Evolutionary conservation across 2,113 vertebrate genomes (phyloP).

Genomic region (Todiramphus chloris): DNA sequence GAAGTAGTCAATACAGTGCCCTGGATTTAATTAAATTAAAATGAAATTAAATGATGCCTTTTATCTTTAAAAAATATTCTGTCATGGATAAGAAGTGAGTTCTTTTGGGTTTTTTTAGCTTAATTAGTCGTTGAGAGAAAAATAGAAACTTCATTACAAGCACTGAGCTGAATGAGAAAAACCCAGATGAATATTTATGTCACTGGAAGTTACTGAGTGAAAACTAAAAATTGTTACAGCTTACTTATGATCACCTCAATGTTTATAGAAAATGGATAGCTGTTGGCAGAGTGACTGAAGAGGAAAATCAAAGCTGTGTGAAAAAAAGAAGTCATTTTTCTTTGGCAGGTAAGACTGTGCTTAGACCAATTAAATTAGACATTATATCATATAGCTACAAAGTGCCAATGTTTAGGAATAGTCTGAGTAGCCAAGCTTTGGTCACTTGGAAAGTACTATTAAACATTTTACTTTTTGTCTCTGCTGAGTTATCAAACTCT

Average conservation of each 20-base stretch:
- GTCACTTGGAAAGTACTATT: not conserved
- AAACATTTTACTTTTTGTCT: not conserved
- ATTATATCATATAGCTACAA: not conserved
- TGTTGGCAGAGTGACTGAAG: not conserved
- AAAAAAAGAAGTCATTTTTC: not conserved
- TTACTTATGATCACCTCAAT: not conserved
- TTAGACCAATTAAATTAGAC: not conserved
- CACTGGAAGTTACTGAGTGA: not conserved
- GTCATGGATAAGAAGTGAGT: not conserved
- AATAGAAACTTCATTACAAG: not conserved
- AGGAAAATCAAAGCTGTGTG: not conserved
- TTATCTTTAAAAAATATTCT: not conserved
- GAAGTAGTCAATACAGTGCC: not conserved
- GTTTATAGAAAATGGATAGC: not conserved
- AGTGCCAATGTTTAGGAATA: not conserved
- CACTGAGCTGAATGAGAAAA: not conserved
- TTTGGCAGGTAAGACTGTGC: not conserved
- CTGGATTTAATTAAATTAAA: not conserved
- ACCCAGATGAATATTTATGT: not conserved
- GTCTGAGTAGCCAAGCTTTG: not conserved
- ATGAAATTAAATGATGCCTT: not conserved
- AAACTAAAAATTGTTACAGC: not conserved
- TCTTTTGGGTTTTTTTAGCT: not conserved
- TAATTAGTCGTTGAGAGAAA: not conserved
- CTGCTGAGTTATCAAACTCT: not conserved